Base-by-base conservation (phyloP, 2,797 vertebrate species). In the Ataeniobius toweri region DNA sequence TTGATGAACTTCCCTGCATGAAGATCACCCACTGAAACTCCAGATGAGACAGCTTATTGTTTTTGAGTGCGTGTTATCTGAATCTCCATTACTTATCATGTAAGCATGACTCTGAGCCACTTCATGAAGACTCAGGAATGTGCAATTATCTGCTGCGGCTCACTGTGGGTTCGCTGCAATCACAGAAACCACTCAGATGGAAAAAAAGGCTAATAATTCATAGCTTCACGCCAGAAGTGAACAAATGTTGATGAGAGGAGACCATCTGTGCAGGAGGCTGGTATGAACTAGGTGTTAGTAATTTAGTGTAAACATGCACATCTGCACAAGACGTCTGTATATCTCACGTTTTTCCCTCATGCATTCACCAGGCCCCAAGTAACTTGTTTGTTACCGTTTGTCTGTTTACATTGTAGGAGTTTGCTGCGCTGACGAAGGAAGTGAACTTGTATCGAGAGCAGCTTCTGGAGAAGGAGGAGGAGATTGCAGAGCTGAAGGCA, bases 391-490 rank as follows among this genome's bases (percentile, higher is more conserved):
- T 73, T 67, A 1, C 59, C 63, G 44, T 77, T 76, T 78, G 22
- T 79, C 39, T 5, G 0, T 56, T 81, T 79, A n/a, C 81, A 0
- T 85, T 86, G 28, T 70, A 99, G 97, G 98, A 98, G 91, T 99
- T 99, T 85, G 98, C 97, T 59, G 97, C 97, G 0, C 96, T 99
- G 82, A 99, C 97, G 0, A 99, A 99, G 90, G 98, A 99, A 86
- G 95, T 99, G 78, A 99, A 97, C n/a, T 89, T 97, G 20, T 98
- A 97, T 91, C 92, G 98, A 87, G 98, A 99, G 87, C 98, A 99
- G 79, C 97, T 99, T 74, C 96, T 98, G 53, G 98, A 99, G 90
- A 95, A 98, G 79, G 98, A 99, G 87, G 98, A 99, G 88, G 98
- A 98, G 91, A 98, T 99, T 0, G 96, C 98, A 0, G 98, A 99